A percentile compares a stretch with the other conserved stretches of the same genome.
Evolutionary conservation across 1,140 invertebrate genomes (phyloP).

Genomic region (Penaeus indicus): DNA sequence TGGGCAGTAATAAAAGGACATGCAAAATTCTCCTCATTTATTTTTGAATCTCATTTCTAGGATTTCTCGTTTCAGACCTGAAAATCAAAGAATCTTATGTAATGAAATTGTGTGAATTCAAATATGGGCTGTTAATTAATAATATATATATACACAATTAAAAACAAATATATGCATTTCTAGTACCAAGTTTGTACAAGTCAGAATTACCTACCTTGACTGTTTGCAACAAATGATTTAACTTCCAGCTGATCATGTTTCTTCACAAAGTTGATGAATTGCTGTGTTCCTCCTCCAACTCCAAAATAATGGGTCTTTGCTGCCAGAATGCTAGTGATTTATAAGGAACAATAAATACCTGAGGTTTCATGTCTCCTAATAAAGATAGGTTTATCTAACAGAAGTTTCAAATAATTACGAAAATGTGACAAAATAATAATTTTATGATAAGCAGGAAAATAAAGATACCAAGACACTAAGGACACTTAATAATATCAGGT

Average conservation of each 20-base stretch:
- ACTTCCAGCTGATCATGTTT: slow-evolving; percentile 11
- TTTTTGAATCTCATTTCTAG: slow-evolving; percentile 69
- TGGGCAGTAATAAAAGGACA: background rate
- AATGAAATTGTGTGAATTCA: too few relatives aligned
- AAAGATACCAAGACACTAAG: too few relatives aligned
- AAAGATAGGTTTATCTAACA: too few relatives aligned
- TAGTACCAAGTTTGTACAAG: background rate
- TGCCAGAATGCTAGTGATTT: slow-evolving; percentile 77
- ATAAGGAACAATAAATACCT: slow-evolving; percentile 8
- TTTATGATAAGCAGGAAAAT: too few relatives aligned
- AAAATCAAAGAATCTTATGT: slow-evolving; percentile 65
- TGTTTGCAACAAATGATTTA: slow-evolving; percentile 9
- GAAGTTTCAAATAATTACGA: too few relatives aligned
- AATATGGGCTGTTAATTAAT: too few relatives aligned
- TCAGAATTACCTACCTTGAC: slow-evolving; percentile 11
- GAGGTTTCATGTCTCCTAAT: background rate
- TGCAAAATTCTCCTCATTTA: slow-evolving; percentile 50
- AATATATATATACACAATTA: too few relatives aligned
- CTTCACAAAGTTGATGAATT: slow-evolving; percentile 38
- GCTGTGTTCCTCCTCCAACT: slow-evolving; percentile 82
- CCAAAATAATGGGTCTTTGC: slow-evolving; percentile 92
- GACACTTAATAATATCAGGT: too few relatives aligned
- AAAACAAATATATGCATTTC: too few relatives aligned
- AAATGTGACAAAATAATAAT: too few relatives aligned
- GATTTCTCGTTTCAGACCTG: slow-evolving; percentile 73